Percentiles rank a stretch among this genome's conserved stretches.
phyloP scores from a whole-genome alignment of 2,113 vertebrate species.

The Poecile atricapillus region DNA sequence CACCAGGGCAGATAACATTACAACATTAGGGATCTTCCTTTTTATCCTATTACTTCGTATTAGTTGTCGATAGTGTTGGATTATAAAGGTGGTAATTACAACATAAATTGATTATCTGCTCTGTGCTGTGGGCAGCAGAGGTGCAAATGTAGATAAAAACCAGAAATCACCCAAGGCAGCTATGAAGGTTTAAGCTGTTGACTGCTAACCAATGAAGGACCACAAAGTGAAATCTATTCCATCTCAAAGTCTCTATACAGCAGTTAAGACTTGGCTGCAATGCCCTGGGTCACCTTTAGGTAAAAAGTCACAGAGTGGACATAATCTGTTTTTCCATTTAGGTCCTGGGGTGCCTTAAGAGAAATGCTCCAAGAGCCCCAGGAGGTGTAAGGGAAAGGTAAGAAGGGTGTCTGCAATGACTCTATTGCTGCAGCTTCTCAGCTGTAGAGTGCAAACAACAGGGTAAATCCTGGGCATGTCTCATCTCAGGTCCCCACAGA shows the following conservation, averaged over 20 bases:
- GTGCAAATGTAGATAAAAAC: neutral
- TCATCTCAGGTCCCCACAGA: neutral
- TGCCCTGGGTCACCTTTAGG: neutral
- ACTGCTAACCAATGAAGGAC: neutral
- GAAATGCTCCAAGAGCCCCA: neutral
- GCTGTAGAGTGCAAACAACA: neutral
- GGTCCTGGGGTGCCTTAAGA: fast-evolving
- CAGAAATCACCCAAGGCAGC: neutral
- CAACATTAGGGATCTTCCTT: neutral
- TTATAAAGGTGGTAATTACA: neutral
- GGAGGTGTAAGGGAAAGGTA: neutral
- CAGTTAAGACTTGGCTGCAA: neutral
- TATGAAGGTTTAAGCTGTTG: neutral
- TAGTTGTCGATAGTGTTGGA: neutral
- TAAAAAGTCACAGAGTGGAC: neutral
- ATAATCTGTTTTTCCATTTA: neutral
- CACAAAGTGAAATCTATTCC: neutral
- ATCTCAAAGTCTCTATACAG: neutral
- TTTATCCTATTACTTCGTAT: neutral
- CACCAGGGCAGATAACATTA: neutral
- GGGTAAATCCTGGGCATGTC: neutral
- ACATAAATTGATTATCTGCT: neutral
- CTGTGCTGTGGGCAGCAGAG: neutral
- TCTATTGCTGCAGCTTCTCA: neutral
- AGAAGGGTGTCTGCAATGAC: neutral